Evolutionary conservation across 1,140 invertebrate genomes (phyloP), one percentile per base, ranked within the genome.

Genomic region (Harpegnathos saltator): DNA sequence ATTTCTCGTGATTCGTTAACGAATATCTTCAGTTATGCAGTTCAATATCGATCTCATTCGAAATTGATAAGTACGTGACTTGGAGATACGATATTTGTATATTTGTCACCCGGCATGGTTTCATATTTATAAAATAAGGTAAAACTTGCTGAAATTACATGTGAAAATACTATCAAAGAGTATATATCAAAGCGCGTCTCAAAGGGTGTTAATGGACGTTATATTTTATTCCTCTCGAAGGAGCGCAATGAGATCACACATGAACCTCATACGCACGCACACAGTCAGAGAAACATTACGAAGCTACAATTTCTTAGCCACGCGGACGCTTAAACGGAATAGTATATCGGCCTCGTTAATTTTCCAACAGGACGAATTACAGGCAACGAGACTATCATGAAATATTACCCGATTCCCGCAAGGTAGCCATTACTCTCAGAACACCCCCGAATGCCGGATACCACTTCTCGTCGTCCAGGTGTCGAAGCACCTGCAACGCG

Each of bases 381-480:
- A 38, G 4, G 29, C 75, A 82, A 62, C 48, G 44, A 62, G 56
- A 74, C 44, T 19, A 24, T 73, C 59, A 74, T 74, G 44, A 71
- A 66, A 75, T 61, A 9, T 19, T 80, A 84, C 95, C 95, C 78
- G 94, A 91, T 75, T 90, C 92, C 89, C 95, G 94, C 19, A 96
- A 92, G 7, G 95, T 95, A 4, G 95, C 94, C 24, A 95, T 94
- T 68, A 96, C 93, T 85, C 95, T 91, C 19, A 96, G 89, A 26
- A 96, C 91, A 19, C 95, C 96, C 0, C 95, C 95, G 73, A 95
- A 96, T 33, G 95, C 95, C 5, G 95, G 93, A 85, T 96, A 96
- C 90, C 95, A 94, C 86, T 95, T 95, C 33, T 96, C 95, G 82
- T 96, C 95, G 38, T 93, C 87, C 22, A 96, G 91, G 83, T 94